These are phyloP conservation scores for Corydoras sp. DNA, from an alignment of 2,113 vertebrate species.

Conservation along the genomic window DNA sequence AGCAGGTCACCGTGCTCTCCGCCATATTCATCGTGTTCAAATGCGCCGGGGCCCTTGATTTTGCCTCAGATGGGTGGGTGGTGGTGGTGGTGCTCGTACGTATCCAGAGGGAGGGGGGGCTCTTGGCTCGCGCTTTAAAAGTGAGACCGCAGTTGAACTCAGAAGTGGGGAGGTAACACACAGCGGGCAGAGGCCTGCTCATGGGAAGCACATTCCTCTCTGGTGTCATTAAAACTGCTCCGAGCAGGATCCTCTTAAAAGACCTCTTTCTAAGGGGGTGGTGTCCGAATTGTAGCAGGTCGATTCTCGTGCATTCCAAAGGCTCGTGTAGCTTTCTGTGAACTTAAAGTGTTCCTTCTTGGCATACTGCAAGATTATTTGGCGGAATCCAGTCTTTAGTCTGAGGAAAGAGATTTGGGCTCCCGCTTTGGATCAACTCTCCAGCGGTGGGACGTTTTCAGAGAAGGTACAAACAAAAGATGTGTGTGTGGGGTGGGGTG, in stretches of 20 bases:
- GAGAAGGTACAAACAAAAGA: slow-evolving; percentile 53
- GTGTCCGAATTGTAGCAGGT: background rate
- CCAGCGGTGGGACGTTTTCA: slow-evolving; percentile 55
- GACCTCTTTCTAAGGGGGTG: background rate
- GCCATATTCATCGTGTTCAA: too few species aligned
- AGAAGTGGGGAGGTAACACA: slow-evolving; percentile 40
- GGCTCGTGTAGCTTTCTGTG: slow-evolving; percentile 18
- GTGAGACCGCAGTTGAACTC: slow-evolving; percentile 57
- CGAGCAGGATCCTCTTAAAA: slow-evolving; percentile 10
- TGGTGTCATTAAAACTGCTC: too few species aligned
- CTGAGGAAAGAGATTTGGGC: slow-evolving; percentile 15
- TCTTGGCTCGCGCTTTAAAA: slow-evolving; percentile 48
- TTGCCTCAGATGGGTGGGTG: too few species aligned
- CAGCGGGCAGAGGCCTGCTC: slow-evolving; percentile 1
- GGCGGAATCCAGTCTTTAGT: slow-evolving; percentile 27
- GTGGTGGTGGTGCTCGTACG: too few species aligned
- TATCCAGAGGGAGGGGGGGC: background rate
- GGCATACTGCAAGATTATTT: slow-evolving; percentile 38
- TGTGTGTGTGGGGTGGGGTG: background rate
- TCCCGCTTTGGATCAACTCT: slow-evolving; percentile 52
- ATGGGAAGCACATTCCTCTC: background rate
- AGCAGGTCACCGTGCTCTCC: too few species aligned
- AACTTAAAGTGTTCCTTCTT: slow-evolving; percentile 24
- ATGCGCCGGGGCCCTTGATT: too few species aligned
- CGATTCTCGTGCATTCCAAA: background rate